Evolutionary conservation across 2,888 invertebrate genomes (phyloP).

Genomic region (Pachycephus smyrnensis): DNA sequence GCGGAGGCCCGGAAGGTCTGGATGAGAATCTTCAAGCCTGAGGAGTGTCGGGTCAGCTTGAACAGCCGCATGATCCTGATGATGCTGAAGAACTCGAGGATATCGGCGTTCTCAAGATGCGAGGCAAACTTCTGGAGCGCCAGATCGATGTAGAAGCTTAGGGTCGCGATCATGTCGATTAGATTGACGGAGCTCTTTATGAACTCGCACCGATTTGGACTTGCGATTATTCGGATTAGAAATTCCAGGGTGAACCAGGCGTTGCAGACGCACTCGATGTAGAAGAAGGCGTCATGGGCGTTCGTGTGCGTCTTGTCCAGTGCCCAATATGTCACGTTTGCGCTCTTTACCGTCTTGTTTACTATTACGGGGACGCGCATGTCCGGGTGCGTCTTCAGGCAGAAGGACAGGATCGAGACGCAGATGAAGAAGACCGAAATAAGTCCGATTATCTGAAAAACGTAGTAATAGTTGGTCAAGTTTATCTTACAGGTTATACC

Average conservation of each 20-base stretch:
- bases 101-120: conserved; percentile 93
- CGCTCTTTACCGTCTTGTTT: conserved; percentile 82
- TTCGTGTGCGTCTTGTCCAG: conserved; percentile 93
- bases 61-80: conserved; percentile 98
- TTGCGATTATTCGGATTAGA: conserved; percentile 90
- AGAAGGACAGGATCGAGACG: conserved; percentile 98
- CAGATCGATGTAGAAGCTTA: conserved; percentile 97
- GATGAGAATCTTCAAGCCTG: conserved; percentile 97
- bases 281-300: conserved; percentile 97
- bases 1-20: conserved; percentile 98
- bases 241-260: conserved; percentile 99
- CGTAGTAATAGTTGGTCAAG: not conserved
- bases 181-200: conserved; percentile 97
- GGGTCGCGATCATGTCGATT: conserved; percentile 98
- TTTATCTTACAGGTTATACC: not conserved
- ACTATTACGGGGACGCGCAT: conserved; percentile 92
- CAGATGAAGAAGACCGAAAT: conserved; percentile 99
- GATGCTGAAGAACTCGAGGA: conserved; percentile 97
- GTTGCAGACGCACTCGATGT: conserved; percentile 98
- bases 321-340: conserved; percentile 83
- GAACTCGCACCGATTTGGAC: conserved; percentile 94
- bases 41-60: conserved; percentile 96
- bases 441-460: conserved; percentile 93
- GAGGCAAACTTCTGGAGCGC: conserved; percentile 90
- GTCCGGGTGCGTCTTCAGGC: conserved; percentile 99